Conservation (phyloP, 2,888 invertebrate species). For the Lypha dubia region DNA sequence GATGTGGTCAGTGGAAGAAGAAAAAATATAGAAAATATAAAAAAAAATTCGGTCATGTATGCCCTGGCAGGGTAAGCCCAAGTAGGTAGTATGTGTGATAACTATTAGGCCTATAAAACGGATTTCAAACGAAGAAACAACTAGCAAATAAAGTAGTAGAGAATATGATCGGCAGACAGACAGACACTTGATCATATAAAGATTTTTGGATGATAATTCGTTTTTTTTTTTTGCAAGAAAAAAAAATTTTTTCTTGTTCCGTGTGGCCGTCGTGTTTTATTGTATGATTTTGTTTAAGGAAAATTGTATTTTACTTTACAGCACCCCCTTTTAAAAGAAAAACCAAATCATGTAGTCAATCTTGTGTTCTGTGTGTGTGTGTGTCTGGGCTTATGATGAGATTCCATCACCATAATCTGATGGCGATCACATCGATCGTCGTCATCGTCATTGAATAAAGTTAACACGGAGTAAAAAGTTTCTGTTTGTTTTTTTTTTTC, state of each 20-base stretch:
- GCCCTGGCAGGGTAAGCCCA: neutral
- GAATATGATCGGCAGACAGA: conserved; percentile 11
- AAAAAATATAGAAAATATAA: conserved; percentile 14
- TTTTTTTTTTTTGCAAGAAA: conserved; percentile 28
- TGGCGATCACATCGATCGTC: conserved; percentile 45
- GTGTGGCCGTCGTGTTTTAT: conserved; percentile 46
- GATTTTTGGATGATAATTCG: conserved; percentile 51
- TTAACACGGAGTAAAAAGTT: conserved; percentile 34
- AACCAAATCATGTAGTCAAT: conserved; percentile 15
- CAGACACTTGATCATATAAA: conserved; percentile 40
- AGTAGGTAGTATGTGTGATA: neutral
- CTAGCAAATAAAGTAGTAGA: conserved; percentile 7
- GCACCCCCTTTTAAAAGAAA: neutral
- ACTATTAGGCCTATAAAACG: conserved; percentile 47
- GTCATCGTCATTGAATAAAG: conserved; percentile 34
- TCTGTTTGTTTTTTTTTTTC: neutral
- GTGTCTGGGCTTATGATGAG: conserved; percentile 64
- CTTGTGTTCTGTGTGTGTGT: no score
- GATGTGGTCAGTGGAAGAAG: conserved; percentile 40
- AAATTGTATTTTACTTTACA: conserved; percentile 52
- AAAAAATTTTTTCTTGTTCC: conserved; percentile 6
- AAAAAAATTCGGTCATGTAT: conserved; percentile 5
- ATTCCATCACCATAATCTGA: conserved; percentile 52
- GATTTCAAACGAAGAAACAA: conserved; percentile 37
- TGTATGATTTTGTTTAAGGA: conserved; percentile 62